A percentile compares a stretch with the other conserved stretches of the same genome.
Conservation (phyloP, 2,797 vertebrate genomes). For the Myoxocephalus aenaeus region DNA sequence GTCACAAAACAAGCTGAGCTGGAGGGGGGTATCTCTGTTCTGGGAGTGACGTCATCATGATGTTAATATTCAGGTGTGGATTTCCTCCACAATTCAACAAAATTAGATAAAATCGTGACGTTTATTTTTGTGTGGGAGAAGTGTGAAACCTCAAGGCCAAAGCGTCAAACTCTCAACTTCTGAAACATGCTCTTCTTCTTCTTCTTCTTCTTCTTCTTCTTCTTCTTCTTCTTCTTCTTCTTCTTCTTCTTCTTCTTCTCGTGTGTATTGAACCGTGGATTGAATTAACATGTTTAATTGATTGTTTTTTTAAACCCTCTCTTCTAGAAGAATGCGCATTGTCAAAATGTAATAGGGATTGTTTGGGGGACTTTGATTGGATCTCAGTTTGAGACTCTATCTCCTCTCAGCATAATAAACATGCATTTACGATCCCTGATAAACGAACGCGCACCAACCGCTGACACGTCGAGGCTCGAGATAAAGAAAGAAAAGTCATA, state of each 20-base stretch:
- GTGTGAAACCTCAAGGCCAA: neutral
- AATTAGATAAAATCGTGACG: neutral
- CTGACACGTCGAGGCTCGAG: neutral
- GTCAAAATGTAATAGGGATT: slow-evolving; percentile 53
- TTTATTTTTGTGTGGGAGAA: neutral
- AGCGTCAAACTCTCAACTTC: neutral
- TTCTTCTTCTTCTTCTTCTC: neutral
- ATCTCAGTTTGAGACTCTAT: slow-evolving; percentile 25
- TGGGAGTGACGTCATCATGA: too few species aligned
- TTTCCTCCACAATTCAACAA: neutral
- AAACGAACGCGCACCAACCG: neutral
- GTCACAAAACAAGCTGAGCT: neutral
- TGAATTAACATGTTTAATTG: slow-evolving; percentile 74
- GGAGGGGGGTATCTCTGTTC: too few species aligned
- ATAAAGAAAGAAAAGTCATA: neutral
- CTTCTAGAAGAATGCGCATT: slow-evolving; percentile 77
- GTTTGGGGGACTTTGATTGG: slow-evolving; percentile 60
- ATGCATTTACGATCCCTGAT: neutral
- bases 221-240: neutral
- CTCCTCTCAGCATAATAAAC: slow-evolving; percentile 46
- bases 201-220: neutral
- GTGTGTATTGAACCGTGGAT: slow-evolving; percentile 67
- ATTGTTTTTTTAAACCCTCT: slow-evolving; percentile 55
- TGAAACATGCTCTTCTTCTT: slow-evolving; percentile 45
- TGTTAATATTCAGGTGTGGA: neutral